Percentiles rank a stretch among this genome's conserved stretches.
Conservation (phyloP, 1,140 invertebrate species). For the Chelonus insularis region DNA sequence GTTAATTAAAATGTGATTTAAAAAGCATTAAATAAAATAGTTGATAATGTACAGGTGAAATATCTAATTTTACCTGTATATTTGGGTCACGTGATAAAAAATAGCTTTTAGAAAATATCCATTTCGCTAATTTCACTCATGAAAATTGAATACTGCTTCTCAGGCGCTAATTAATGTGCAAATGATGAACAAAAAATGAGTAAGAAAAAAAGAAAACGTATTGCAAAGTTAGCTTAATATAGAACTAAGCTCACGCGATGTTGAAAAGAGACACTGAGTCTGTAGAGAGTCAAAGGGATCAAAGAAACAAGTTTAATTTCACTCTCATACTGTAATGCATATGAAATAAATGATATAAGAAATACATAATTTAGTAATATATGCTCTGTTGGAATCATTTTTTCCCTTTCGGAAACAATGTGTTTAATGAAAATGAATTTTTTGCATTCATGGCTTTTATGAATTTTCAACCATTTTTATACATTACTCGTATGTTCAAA, state of each 20-base stretch:
- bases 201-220: neutral
- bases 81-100: slow-evolving; percentile 12
- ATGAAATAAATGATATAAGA: slow-evolving; percentile 24
- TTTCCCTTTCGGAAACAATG: no score
- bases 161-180: slow-evolving; percentile 42
- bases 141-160: slow-evolving; percentile 17
- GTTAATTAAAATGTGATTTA: no score
- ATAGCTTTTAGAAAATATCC: slow-evolving; percentile 5
- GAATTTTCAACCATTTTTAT: no score
- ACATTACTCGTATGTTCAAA: no score
- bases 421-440: no score
- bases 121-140: slow-evolving; percentile 22
- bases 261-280: slow-evolving; percentile 27
- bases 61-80: no score
- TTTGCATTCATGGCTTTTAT: no score
- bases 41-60: no score
- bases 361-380: slow-evolving; percentile 19
- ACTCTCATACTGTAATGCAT: neutral
- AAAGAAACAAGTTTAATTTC: neutral
- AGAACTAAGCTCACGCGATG: slow-evolving; percentile 37
- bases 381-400: no score
- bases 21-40: no score
- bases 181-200: slow-evolving; percentile 42
- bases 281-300: neutral
- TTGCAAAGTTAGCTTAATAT: neutral